Base-by-base conservation (phyloP, 2,888 invertebrate species). In the Chironomus riparius region DNA sequence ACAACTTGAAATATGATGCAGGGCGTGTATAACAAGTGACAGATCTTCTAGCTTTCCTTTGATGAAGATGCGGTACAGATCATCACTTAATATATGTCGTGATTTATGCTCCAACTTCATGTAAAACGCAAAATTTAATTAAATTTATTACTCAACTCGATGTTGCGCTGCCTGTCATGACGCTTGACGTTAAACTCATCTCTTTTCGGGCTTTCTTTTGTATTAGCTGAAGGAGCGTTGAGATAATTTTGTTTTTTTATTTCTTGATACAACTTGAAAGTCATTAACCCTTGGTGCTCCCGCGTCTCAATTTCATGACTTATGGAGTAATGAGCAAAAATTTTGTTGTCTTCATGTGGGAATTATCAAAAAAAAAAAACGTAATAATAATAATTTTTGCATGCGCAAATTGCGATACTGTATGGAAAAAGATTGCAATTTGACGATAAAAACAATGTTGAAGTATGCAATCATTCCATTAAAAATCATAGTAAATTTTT, bases 261-360 rank as follows among this genome's bases (percentile, higher is more conserved):
- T 65, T 24, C 12, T 15, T 2, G 21, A 24, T 65, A 24, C 65
- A n/a, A 18, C 10, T 21, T 65, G 18, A 15, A 62, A 24, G 47
- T 73, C 62, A 73, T 73, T 73, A 73, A 73, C 72, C 72, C 38
- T 21, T 5, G 47, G 47, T 73, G 72, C 72, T 48, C 72, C 72
- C 72, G 72, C 62, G 72, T 73, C 50, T 71, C 28, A 12, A n/a
- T 24, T 65, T 21, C 7, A 65, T 24, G 22, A 21, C 22, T 18
- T 18, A 56, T 56, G 15, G 56, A 56, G 38, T 56, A 56, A 56
- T 56, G 56, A 18, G 15, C n/a, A 56, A n/a, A 56, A 56, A 15
- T n/a, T 56, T 7, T 15, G 56, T 5, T 56, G 18, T 56, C 18
- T 56, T 56, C 56, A 24, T 65, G 65, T 65, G 65, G 65, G 65